These are phyloP conservation scores for Pantherophis alleghaniensis DNA, from an alignment of 2,797 vertebrate species.

Conservation along the genomic window DNA sequence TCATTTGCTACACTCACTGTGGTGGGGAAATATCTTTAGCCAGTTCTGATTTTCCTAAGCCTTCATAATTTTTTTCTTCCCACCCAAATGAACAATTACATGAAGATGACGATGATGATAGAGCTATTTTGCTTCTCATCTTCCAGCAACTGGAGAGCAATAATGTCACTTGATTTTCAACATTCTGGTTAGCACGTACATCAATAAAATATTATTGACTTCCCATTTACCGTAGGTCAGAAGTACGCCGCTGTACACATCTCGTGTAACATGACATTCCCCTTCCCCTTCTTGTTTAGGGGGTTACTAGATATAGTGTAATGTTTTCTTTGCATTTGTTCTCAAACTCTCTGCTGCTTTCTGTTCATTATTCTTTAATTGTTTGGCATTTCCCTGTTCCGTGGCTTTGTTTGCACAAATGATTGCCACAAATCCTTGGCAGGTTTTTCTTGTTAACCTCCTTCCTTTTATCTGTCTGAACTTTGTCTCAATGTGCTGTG, in stretches of 20 bases:
- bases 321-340: conserved; percentile 54
- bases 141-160: conserved; percentile 19
- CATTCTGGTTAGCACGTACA: conserved; percentile 8
- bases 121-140: background rate
- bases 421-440: conserved; percentile 49
- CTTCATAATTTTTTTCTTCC: background rate
- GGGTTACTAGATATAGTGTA: conserved; percentile 24
- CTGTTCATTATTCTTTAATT: conserved; percentile 74
- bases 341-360: conserved; percentile 60
- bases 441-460: conserved; percentile 52
- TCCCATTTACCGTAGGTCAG: conserved; percentile 2
- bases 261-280: background rate
- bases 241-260: background rate
- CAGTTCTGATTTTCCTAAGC: background rate
- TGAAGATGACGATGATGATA: background rate
- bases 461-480: conserved; percentile 59
- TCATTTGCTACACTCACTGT: background rate
- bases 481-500: conserved; percentile 55
- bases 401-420: conserved; percentile 69
- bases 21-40: background rate
- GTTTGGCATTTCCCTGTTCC: conserved; percentile 69
- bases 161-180: conserved; percentile 2
- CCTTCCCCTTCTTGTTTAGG: conserved; percentile 45
- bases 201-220: conserved; percentile 39
- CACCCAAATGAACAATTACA: fast-evolving